Conservation (phyloP, 2,888 invertebrate species). For the Malacosoma neustria region DNA sequence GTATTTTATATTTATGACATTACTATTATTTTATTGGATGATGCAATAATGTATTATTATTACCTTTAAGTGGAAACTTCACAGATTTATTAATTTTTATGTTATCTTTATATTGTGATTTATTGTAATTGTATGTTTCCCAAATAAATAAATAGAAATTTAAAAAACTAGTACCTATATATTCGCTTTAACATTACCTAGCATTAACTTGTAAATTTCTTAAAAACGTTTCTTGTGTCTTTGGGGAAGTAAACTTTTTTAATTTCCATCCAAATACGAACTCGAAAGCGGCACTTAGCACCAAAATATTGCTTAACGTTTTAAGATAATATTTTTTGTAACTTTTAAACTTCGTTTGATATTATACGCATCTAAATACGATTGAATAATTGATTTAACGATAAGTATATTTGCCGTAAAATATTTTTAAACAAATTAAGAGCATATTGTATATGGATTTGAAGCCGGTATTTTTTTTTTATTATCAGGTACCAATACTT, state of each 20-base stretch:
- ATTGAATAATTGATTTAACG: too few relatives aligned
- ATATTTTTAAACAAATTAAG: neutral
- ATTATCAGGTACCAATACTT: constrained; percentile 5
- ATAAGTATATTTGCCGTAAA: constrained; percentile 6
- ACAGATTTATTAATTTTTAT: too few relatives aligned
- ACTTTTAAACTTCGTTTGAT: constrained; percentile 19
- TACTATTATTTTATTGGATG: too few relatives aligned
- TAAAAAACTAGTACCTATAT: neutral
- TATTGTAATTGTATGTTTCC: too few relatives aligned
- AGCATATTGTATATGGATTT: neutral
- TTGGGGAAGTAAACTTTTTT: constrained; percentile 51
- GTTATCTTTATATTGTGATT: too few relatives aligned
- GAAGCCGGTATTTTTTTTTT: neutral
- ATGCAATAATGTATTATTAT: too few relatives aligned
- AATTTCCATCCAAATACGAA: constrained; percentile 53
- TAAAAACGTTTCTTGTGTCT: constrained; percentile 40
- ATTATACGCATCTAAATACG: too few relatives aligned
- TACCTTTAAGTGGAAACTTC: too few relatives aligned
- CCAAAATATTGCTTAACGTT: constrained; percentile 32
- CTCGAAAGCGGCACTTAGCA: constrained; percentile 35
- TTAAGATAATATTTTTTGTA: constrained; percentile 18
- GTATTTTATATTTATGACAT: too few relatives aligned
- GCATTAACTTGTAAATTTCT: constrained; percentile 12
- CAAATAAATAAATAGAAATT: too few relatives aligned
- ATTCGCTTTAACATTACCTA: constrained; percentile 3